These are phyloP conservation scores for Heterochromis multidens DNA, from an alignment of 2,113 vertebrate genomes.

Conservation along the genomic window DNA sequence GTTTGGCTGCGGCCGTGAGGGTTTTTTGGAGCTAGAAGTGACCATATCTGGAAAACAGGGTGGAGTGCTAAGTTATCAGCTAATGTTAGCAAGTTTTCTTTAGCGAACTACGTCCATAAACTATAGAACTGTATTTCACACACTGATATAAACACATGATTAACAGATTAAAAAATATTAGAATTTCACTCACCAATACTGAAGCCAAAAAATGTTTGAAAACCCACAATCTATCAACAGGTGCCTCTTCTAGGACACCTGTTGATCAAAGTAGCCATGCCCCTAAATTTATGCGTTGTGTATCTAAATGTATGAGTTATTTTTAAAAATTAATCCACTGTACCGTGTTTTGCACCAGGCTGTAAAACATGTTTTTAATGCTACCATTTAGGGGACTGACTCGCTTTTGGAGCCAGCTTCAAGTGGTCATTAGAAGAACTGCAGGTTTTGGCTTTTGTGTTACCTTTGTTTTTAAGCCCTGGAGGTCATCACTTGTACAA, in stretches of 20 bases:
- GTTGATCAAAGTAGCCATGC: not conserved
- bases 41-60: not conserved
- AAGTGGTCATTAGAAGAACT: not conserved
- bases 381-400: not conserved
- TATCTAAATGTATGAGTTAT: not conserved
- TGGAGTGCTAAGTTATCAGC: not conserved
- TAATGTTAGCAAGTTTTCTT: not conserved
- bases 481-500: not conserved
- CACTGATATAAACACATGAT: not conserved
- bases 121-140: not conserved
- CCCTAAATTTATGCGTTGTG: not conserved
- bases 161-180: not conserved
- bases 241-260: not conserved
- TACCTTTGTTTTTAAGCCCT: not conserved
- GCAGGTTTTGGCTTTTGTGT: not conserved
- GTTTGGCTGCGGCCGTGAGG: not conserved
- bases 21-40: not conserved
- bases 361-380: not conserved
- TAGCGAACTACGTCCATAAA: not conserved
- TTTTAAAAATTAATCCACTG: not conserved
- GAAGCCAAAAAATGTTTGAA: not conserved
- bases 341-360: rapidly evolving
- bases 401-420: not conserved
- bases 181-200: not conserved
- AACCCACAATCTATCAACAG: not conserved